phyloP scores from a whole-genome alignment of 1,140 invertebrate genomes.

The Atopsyche davidsoni region DNA sequence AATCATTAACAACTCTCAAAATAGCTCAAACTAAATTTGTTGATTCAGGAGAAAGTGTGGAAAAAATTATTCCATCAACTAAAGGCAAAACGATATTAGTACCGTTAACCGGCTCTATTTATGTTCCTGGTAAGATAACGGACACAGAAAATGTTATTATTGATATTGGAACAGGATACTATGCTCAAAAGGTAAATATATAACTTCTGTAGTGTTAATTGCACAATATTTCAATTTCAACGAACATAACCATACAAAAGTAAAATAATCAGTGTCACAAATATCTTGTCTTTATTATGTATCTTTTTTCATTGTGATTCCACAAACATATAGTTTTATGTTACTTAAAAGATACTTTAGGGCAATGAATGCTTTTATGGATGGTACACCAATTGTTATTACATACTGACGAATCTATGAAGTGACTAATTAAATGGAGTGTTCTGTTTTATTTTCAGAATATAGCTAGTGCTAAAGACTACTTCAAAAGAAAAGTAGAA shows the following conservation, averaged over 20 bases:
- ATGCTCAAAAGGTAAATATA: constrained; percentile 86
- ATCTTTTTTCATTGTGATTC: too few relatives aligned
- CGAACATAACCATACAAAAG: too few relatives aligned
- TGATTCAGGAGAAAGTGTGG: constrained; percentile 78
- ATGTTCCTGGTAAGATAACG: constrained; percentile 80
- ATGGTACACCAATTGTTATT: too few relatives aligned
- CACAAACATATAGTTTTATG: too few relatives aligned
- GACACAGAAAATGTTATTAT: constrained; percentile 81
- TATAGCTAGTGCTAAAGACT: constrained; percentile 76
- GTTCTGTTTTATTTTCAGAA: constrained; percentile 51
- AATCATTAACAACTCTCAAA: constrained; percentile 82
- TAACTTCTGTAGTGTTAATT: too few relatives aligned
- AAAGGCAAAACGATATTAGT: constrained; percentile 82
- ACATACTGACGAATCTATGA: too few relatives aligned
- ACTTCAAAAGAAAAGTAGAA: constrained; percentile 85
- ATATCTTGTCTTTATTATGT: too few relatives aligned
- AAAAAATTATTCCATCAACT: constrained; percentile 66
- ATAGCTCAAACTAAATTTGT: constrained; percentile 85
- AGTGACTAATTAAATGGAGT: too few relatives aligned
- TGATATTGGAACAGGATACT: constrained; percentile 94
- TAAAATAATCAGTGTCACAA: too few relatives aligned
- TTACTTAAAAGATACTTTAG: too few relatives aligned
- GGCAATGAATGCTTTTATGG: too few relatives aligned
- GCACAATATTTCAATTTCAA: too few relatives aligned
- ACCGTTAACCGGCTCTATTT: constrained; percentile 90